Base-by-base conservation (phyloP, 2,888 invertebrate species). In the Campopleginae sp. region DNA sequence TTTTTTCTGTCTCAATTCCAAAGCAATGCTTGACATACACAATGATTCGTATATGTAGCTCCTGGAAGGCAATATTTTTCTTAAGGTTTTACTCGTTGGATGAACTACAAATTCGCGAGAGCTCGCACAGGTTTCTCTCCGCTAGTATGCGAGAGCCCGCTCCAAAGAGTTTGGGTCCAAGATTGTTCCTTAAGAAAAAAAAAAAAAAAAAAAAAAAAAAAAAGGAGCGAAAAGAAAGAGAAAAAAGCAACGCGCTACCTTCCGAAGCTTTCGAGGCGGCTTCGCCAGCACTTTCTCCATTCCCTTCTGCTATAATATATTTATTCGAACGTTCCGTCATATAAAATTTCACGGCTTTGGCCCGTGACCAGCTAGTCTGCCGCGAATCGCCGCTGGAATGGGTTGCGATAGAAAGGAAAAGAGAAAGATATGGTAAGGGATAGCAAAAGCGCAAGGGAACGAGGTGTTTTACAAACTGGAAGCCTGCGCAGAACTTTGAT, bases 281-380 rank as follows among this genome's bases (percentile, higher is more conserved):
- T 82, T 75, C 70, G 70, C 79, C 82, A 85, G 82, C 85, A 85
- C 72, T 85, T 82, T 82, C 79, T 82, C 80, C 76, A 72, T 72
- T 82, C 78, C 63, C 75, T 66, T 48, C 72, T n/a, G 63, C 71
- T 80, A 79, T 80, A 76, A 82, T 82, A 85, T 82, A 82, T 85
- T 82, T 82, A 72, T 80, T 72, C 76, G 79, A 85, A 79, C 82
- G 65, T 82, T 80, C 71, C 82, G 82, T 85, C 76, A 85, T 82
- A 85, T 85, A 85, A 85, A 85, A 85, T 82, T 85, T 85, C 82
- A 82, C 85, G 51, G 76, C 72, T 85, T 85, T 85, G 85, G 85
- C 85, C 76, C 72, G 51, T 77, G 82, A 79, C 82, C 85, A 85
- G 85, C 79, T 48, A 76, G 75, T 58, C 51, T 31, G 44, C 72